phyloP scores from a whole-genome alignment of 2,888 invertebrate genomes.

The Hydrotaea diabolus region DNA sequence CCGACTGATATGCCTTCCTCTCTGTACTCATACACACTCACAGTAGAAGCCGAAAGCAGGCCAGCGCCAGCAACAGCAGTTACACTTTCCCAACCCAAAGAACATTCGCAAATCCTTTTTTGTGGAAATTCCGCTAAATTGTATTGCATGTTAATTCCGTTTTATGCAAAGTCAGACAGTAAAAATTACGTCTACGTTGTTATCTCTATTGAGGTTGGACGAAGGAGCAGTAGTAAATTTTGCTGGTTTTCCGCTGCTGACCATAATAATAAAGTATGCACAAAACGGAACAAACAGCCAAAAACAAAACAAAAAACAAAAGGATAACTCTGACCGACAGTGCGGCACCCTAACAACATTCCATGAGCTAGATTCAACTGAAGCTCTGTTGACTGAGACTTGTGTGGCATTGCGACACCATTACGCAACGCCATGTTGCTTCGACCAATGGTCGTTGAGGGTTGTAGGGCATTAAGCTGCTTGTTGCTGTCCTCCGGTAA shows the following conservation, averaged over 20 bases:
- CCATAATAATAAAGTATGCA: slow-evolving; percentile 31
- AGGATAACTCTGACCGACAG: neutral
- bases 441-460: neutral
- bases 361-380: neutral
- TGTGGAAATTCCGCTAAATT: slow-evolving; percentile 6
- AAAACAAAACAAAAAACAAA: neutral
- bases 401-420: neutral
- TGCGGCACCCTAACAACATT: slow-evolving; percentile 6
- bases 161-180: slow-evolving; percentile 30
- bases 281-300: neutral
- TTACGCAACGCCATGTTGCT: neutral
- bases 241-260: slow-evolving; percentile 29
- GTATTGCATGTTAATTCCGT: slow-evolving; percentile 29
- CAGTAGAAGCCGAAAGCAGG: too few species aligned
- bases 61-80: too few species aligned
- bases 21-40: too few species aligned
- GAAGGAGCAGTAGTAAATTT: slow-evolving; percentile 6
- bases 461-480: neutral
- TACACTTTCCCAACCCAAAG: neutral
- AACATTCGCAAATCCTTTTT: neutral
- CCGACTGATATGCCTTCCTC: neutral
- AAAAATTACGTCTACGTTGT: slow-evolving; percentile 33
- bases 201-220: slow-evolving; percentile 10
- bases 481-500: neutral
- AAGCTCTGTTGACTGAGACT: neutral